Conservation (phyloP, 2,113 vertebrate genomes). For the Sebastes schlegelii region DNA sequence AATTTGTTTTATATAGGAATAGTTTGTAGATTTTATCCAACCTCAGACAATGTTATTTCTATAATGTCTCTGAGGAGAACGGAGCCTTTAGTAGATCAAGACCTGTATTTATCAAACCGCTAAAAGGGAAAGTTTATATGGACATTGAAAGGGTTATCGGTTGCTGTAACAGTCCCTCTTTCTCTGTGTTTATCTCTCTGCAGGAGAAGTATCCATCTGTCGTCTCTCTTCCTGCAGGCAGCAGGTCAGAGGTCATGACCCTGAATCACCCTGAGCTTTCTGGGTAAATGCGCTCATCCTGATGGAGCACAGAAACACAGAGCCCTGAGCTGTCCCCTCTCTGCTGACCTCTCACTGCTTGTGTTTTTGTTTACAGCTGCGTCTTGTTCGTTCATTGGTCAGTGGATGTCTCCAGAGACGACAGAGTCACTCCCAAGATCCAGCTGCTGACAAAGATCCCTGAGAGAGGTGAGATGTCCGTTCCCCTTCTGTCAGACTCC, state of each 20-base stretch:
- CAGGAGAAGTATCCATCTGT: slow-evolving; percentile 65
- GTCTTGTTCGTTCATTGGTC: slow-evolving; percentile 65
- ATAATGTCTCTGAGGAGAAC: neutral
- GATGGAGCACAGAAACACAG: neutral
- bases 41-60: neutral
- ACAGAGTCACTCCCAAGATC: slow-evolving; percentile 54
- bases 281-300: slow-evolving; percentile 45
- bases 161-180: too few species aligned
- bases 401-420: slow-evolving; percentile 63
- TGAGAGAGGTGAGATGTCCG: slow-evolving; percentile 56
- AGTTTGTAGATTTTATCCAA: neutral
- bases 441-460: slow-evolving; percentile 74
- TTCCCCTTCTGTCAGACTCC: too few species aligned
- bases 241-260: slow-evolving; percentile 71
- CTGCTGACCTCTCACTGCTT: neutral
- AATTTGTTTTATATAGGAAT: too few species aligned
- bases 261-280: slow-evolving; percentile 69
- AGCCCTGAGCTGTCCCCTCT: neutral
- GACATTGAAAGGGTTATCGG: too few species aligned
- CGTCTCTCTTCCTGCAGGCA: slow-evolving; percentile 63
- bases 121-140: neutral
- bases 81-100: neutral
- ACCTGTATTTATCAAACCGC: neutral
- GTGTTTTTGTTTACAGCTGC: slow-evolving; percentile 36
- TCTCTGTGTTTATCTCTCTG: slow-evolving; percentile 34